Base-by-base conservation (phyloP, 2,888 invertebrate species). In the Alentia gelatinosa region DNA sequence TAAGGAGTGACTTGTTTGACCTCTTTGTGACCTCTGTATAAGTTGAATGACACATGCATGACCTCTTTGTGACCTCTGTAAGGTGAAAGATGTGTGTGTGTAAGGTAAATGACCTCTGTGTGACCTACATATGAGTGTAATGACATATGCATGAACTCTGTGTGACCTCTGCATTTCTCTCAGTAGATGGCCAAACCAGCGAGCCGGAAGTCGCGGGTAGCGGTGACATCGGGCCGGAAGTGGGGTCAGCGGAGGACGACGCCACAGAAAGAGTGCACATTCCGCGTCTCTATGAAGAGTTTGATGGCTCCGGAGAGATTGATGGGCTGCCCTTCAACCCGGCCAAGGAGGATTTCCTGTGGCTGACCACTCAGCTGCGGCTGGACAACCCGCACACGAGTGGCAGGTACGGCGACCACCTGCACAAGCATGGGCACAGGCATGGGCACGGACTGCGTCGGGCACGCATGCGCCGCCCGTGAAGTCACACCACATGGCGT, bases 331-430 rank as follows among this genome's bases (percentile, higher is more conserved):
- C 86, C 23, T 40, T 42, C 75, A 35, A 90, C 35, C 63, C 63
- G 1, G 35, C 12, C 0, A 90, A 90, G 75, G 90, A 90, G 37
- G 50, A 84, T 0, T 90, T 90, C 42, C 39, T 90, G n/a, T 84
- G 40, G 47, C 40, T 68, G 35, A 90, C 90, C 37, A 84, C 37
- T 33, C 33, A 74, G 33, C 33, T 84, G 7, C 12, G 90, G 26
- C 84, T 90, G 35, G 90, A 90, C 47, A 84, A 75, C 42, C 86
- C 86, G 0, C 42, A 30, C 15, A 26, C 26, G 15, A 86, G 75
- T 40, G 63, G 74, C 3, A 23, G 74, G 9, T 75, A 68, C 23
- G 86, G 86, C 1, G 86, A 86, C 47, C 35, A 86, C 47, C 86
- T 42, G 9, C 35, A 86, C 86, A 42, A 47, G 1, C 86, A 86